Base-by-base conservation (phyloP, 2,797 vertebrate genomes). In the Melanotaenia pygmaea region DNA sequence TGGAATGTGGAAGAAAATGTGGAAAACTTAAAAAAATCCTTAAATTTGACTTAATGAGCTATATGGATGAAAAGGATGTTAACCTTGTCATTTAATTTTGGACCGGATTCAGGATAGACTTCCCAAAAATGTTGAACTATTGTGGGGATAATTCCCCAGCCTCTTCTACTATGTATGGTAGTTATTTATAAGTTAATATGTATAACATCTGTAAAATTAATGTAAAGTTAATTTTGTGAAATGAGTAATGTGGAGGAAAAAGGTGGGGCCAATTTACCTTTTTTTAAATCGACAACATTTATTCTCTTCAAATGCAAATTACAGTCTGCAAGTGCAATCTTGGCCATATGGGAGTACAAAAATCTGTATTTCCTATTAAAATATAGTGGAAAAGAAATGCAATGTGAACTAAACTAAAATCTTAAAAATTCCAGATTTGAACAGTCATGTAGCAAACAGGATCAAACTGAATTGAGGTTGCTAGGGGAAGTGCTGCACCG, bases 401-500 rank as follows among this genome's bases (percentile, higher is more conserved):
- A n/a, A 64, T 13, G 14, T 45, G 35, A 20, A 18, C 9, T 18
- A 47, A 59, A 0, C 24, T 40, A 24, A 38, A 13, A 58, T 1
- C 22, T 12, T 45, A 22, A n/a, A 10, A 47, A 56, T 22, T 22
- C 13, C 26, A 24, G 10, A 37, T 22, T 9, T 12, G 4, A 16
- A 5, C 1, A 9, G 4, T 24, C 12, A 26, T 14, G 22, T 9
- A 10, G 1, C 38, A 30, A 32, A 24, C 16, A 63, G 22, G 20
- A 24, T 9, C n/a, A 30, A 10, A 61, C 24, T 7, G 50, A 20
- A 24, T 43, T 74, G 35, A 68, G 35, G 7, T 45, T 83, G 71
- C 57, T 58, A 68, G 73, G 64, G 59, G 53, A 12, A 34, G 43
- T 4, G 1, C 58, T 61, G 57, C 53, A 51, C 16, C 37, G 3